Evolutionary conservation across 2,797 vertebrate genomes (phyloP).

Genomic region (Aeoliscus strigatus): DNA sequence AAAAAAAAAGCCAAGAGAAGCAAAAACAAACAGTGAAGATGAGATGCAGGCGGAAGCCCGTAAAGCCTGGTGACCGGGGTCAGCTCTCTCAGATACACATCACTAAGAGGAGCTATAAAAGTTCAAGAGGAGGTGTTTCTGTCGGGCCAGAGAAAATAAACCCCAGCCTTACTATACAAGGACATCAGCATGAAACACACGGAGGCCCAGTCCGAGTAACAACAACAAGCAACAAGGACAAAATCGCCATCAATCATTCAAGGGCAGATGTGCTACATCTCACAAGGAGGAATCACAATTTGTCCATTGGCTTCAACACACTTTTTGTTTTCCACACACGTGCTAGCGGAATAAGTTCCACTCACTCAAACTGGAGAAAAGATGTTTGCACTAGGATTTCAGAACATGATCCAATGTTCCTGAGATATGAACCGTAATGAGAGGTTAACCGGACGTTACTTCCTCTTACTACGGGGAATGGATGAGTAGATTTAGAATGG

Average conservation of each 20-base stretch:
- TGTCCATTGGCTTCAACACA: too few relatives aligned
- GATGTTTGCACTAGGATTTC: conserved; percentile 47
- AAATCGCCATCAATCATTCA: conserved; percentile 70
- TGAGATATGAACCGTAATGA: conserved; percentile 40
- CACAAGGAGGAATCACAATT: conserved; percentile 49
- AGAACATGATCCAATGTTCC: conserved; percentile 31
- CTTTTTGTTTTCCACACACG: too few relatives aligned
- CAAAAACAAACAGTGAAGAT: conserved; percentile 65
- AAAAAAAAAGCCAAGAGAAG: conserved; percentile 51
- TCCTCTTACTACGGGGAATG: conserved; percentile 15
- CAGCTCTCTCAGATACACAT: conserved; percentile 74
- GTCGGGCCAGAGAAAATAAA: conserved; percentile 76
- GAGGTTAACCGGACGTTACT: conserved; percentile 50
- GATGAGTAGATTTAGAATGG: conserved; percentile 18
- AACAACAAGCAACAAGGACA: conserved; percentile 70
- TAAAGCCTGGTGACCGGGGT: conserved; percentile 72
- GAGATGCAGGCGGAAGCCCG: conserved; percentile 73
- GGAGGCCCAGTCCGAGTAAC: conserved; percentile 54
- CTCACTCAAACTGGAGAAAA: conserved; percentile 25
- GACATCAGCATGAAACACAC: conserved; percentile 67
- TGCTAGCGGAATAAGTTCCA: conserved; percentile 41
- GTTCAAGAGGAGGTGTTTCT: conserved; percentile 77
- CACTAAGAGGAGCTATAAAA: conserved; percentile 74
- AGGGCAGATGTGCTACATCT: conserved; percentile 49
- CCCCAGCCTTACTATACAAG: conserved; percentile 70